A percentile compares a stretch with the other conserved stretches of the same genome.
Evolutionary conservation across 2,888 invertebrate genomes (phyloP).

Genomic region (Nephrotoma flavescens): DNA sequence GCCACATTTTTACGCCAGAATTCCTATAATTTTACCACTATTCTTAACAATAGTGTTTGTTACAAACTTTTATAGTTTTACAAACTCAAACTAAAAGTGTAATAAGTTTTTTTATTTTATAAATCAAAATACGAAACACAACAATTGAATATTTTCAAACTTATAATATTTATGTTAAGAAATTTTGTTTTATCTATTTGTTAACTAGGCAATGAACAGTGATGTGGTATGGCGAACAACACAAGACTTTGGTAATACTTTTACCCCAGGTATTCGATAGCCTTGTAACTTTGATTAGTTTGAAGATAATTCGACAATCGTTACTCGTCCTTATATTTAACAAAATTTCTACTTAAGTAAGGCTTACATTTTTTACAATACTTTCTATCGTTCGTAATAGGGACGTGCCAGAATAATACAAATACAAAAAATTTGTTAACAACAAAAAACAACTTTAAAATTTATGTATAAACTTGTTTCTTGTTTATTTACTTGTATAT

Average conservation of each 20-base stretch:
- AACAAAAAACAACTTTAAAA: not conserved
- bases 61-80: not conserved
- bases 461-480: not conserved
- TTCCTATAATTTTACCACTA: not conserved
- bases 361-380: no score
- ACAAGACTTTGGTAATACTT: no score
- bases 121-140: not conserved
- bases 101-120: not conserved
- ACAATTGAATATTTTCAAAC: not conserved
- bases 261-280: no score
- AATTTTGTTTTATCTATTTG: not conserved
- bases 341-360: no score
- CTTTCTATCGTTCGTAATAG: no score
- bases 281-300: no score
- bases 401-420: not conserved
- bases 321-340: no score
- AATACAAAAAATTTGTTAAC: not conserved
- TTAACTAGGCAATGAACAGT: not conserved
- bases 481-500: not conserved
- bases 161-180: not conserved
- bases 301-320: no score
- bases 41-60: not conserved
- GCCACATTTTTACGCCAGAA: not conserved
- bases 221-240: no score
- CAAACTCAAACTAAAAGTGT: not conserved